These are phyloP conservation scores for Atethmia centrago DNA, from an alignment of 2,888 invertebrate species.

Conservation along the genomic window DNA sequence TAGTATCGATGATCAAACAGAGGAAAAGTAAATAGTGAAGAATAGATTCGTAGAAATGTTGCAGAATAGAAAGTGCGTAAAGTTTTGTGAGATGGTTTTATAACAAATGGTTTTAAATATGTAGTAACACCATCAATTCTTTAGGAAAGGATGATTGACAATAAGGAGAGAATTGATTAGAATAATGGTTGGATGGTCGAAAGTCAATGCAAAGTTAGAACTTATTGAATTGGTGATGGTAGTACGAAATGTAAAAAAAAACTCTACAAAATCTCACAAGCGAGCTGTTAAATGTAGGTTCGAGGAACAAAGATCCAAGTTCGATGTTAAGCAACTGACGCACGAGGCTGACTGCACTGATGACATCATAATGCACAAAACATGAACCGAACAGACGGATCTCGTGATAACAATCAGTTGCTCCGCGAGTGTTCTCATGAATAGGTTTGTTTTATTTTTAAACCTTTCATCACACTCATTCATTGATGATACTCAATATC, in stretches of 20 bases:
- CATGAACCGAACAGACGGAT: slow-evolving; percentile 18
- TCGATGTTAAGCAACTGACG: slow-evolving; percentile 26
- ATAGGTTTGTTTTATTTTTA: slow-evolving; percentile 50
- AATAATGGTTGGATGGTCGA: not conserved
- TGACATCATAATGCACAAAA: slow-evolving; percentile 53
- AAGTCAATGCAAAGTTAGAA: not conserved
- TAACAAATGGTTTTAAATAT: slow-evolving; percentile 16
- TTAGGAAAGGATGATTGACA: not conserved
- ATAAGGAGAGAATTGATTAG: not conserved
- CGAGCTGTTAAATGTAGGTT: not conserved
- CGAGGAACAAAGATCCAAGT: slow-evolving; percentile 31
- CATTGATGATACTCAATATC: slow-evolving; percentile 45
- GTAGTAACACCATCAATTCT: not conserved
- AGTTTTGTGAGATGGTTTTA: slow-evolving; percentile 23
- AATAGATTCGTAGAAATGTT: slow-evolving; percentile 50
- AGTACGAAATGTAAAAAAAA: not conserved
- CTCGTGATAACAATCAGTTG: slow-evolving; percentile 16
- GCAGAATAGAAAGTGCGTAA: slow-evolving; percentile 56
- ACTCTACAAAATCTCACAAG: not conserved
- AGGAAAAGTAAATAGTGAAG: slow-evolving; percentile 32
- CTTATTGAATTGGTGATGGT: not conserved
- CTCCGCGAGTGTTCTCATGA: slow-evolving; percentile 8
- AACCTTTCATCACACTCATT: slow-evolving; percentile 23
- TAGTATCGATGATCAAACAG: slow-evolving; percentile 45
- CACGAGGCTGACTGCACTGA: slow-evolving; percentile 24